Conservation (phyloP, 2,797 vertebrate species). For the Jordanella pulchra region DNA sequence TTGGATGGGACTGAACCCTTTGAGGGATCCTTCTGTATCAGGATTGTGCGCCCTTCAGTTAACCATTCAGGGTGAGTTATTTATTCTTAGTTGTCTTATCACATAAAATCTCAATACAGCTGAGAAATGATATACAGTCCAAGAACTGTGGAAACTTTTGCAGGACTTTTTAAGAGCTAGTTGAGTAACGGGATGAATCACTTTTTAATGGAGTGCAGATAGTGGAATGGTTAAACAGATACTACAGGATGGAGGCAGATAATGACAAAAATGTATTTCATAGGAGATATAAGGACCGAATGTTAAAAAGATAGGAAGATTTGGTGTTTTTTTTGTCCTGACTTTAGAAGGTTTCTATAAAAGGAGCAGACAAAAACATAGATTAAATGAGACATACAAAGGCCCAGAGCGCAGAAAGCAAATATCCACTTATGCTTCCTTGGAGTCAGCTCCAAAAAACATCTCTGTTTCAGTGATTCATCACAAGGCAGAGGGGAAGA, state of each 20-base stretch:
- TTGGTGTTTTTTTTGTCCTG: neutral
- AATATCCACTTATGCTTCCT: conserved; percentile 28
- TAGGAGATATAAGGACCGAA: conserved; percentile 35
- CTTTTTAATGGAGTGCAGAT: conserved; percentile 21
- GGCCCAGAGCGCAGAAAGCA: conserved; percentile 48
- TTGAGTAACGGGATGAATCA: conserved; percentile 29
- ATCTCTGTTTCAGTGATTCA: conserved; percentile 45
- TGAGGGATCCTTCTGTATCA: too few relatives aligned
- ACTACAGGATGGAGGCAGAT: conserved; percentile 22
- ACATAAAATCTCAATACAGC: conserved; percentile 13
- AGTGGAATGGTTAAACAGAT: conserved; percentile 37
- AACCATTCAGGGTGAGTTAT: too few relatives aligned
- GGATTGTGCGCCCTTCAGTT: too few relatives aligned
- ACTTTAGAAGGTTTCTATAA: conserved; percentile 18
- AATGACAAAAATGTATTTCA: conserved; percentile 20
- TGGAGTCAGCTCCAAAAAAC: conserved; percentile 27
- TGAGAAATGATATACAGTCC: conserved; percentile 56
- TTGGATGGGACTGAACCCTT: too few relatives aligned
- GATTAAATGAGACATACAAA: conserved; percentile 47
- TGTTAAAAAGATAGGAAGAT: conserved; percentile 3
- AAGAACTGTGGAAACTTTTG: too few relatives aligned
- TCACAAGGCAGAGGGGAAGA: conserved; percentile 30
- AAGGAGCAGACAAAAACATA: conserved; percentile 19
- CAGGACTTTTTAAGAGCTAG: conserved; percentile 48
- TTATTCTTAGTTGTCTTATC: neutral